Conservation (phyloP, 2,888 invertebrate genomes). For the Leptogaster cylindrica region DNA sequence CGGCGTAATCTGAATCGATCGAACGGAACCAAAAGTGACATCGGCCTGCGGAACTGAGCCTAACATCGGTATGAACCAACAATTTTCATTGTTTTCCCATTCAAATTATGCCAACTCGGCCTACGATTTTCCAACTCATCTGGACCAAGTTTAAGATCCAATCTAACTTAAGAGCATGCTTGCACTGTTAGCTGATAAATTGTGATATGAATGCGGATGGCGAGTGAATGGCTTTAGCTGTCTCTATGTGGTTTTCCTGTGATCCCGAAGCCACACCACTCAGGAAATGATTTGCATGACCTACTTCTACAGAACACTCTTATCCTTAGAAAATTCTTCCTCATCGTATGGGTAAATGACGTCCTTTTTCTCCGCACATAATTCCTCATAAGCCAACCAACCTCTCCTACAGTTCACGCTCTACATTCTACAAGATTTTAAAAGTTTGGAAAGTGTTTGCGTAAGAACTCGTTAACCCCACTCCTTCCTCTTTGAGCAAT, state of each 20-base stretch:
- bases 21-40: slow-evolving; percentile 46
- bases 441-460: slow-evolving; percentile 18
- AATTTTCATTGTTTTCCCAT: neutral
- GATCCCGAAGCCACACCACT: neutral
- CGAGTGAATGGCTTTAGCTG: slow-evolving; percentile 9
- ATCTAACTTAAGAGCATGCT: slow-evolving; percentile 18
- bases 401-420: neutral
- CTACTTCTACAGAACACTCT: neutral
- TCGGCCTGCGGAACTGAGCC: slow-evolving; percentile 40
- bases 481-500: neutral
- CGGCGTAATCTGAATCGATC: slow-evolving; percentile 45
- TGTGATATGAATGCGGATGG: too few species aligned
- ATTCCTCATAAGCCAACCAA: neutral
- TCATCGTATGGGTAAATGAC: neutral
- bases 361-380: neutral
- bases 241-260: neutral
- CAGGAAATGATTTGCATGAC: slow-evolving; percentile 35
- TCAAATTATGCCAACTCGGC: neutral
- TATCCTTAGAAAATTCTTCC: neutral
- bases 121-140: neutral
- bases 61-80: slow-evolving; percentile 11
- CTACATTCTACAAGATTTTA: neutral
- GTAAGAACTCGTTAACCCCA: neutral
- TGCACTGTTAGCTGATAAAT: slow-evolving; percentile 11
- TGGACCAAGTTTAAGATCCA: slow-evolving; percentile 4